Base-by-base conservation (phyloP, 2,888 invertebrate genomes). In the Melanargia galathea region DNA sequence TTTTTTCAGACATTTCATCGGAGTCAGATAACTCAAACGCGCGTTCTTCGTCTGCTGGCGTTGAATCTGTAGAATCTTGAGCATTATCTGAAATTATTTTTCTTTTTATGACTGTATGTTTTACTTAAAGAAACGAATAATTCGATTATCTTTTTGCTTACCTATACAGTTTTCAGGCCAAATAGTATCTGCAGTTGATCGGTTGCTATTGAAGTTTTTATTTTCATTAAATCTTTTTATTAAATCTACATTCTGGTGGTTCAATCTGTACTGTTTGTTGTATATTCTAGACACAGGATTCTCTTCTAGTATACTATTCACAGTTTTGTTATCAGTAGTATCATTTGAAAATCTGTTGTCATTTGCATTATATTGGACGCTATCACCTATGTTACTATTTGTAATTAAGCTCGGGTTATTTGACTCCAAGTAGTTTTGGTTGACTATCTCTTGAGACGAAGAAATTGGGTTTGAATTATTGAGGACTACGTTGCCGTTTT, bases 11-110 rank as follows among this genome's bases (percentile, higher is more conserved):
- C 84, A 90, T 90, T 73, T 92, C 92, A 84, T 92, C 91, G 70
- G 89, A 86, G 74, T 93, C 93, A 57, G 93, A 93, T 67, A 92
- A 84, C 71, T 93, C 93, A 78, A 93, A 93, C 65, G 86, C 86
- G 70, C 87, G 86, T 78, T 93, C 93, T 75, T 90, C 92, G 70
- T 89, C 88, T 75, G 92, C 84, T 35, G 93, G 92, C 8, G 93
- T 79, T 60, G 78, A 73, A 64, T 80, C 82, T 55, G 78, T 72
- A 74, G 66, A 66, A 45, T 61, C 70, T 64, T 70, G 60, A 52
- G 66, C 60, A 56, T 59, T 51, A 46, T 18, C 70, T 71, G 60
- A 26, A 72, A 69, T 33, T 4, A 58, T 16, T 13, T 26, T 51
- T 51, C 30, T 7, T 13, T n/a, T 18, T 10, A 10, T 8, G 16